These are phyloP conservation scores for Heliconius charithonia DNA, from an alignment of 2,888 invertebrate genomes.

Conservation along the genomic window DNA sequence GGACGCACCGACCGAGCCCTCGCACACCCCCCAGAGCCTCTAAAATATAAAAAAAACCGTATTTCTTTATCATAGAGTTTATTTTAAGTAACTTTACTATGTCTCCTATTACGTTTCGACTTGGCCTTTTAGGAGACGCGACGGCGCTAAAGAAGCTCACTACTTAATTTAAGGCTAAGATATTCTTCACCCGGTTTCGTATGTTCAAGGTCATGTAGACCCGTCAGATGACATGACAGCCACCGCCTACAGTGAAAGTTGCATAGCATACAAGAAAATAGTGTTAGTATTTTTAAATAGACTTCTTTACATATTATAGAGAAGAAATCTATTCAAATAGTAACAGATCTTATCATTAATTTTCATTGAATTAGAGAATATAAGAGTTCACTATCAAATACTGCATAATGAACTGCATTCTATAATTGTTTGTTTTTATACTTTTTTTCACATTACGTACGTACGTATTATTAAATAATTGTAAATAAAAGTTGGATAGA, in stretches of 20 bases:
- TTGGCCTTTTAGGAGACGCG: slow-evolving; percentile 59
- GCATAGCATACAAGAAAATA: background rate
- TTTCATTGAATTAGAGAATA: background rate
- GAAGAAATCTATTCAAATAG: too few species aligned
- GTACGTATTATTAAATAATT: too few species aligned
- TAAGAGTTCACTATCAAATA: too few species aligned
- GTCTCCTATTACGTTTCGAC: slow-evolving; percentile 51
- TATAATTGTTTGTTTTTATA: too few species aligned
- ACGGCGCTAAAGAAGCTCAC: slow-evolving; percentile 72
- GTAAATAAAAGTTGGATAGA: too few species aligned
- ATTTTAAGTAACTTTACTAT: background rate
- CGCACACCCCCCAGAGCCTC: slow-evolving; percentile 64
- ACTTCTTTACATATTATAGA: background rate
- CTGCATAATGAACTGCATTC: too few species aligned
- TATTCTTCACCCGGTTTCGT: slow-evolving; percentile 65
- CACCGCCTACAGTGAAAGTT: slow-evolving; percentile 24
- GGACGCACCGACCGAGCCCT: slow-evolving; percentile 73
- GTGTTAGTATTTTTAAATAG: background rate
- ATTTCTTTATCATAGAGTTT: slow-evolving; percentile 10
- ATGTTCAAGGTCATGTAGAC: slow-evolving; percentile 66
- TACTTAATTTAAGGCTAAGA: slow-evolving; percentile 72
- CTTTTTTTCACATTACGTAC: too few species aligned
- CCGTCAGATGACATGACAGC: slow-evolving; percentile 43
- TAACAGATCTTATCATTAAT: background rate
- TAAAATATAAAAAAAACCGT: slow-evolving; percentile 46